Percentiles rank a stretch among this genome's conserved stretches.
phyloP scores from a whole-genome alignment of 2,113 vertebrate species.

The Cyprinodon tularosa region DNA sequence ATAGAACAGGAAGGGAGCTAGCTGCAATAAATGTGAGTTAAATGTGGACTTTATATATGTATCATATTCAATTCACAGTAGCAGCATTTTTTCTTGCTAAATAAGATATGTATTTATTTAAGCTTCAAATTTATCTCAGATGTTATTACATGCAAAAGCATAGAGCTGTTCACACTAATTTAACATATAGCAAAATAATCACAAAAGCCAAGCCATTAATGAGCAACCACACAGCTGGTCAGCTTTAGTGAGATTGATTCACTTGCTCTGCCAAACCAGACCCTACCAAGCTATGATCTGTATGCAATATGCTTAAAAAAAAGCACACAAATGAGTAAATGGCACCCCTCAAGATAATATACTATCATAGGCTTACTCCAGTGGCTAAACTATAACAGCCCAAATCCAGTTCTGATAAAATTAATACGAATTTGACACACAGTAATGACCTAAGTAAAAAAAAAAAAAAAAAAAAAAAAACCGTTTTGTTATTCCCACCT shows the following conservation, averaged over 20 bases:
- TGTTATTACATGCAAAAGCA: conserved; percentile 6
- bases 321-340: conserved; percentile 3
- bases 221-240: conserved; percentile 19
- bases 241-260: conserved; percentile 59
- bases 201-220: conserved; percentile 49
- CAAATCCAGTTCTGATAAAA: neutral
- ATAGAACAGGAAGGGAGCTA: neutral
- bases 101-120: conserved; percentile 15
- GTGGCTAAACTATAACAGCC: neutral
- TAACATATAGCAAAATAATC: conserved; percentile 21
- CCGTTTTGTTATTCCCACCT: conserved; percentile 82
- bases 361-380: neutral
- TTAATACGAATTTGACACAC: neutral
- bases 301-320: conserved; percentile 3
- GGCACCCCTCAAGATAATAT: neutral
- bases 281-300: conserved; percentile 3
- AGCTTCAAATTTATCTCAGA: conserved; percentile 25
- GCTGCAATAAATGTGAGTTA: conserved; percentile 21
- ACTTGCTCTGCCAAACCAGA: conserved; percentile 51
- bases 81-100: neutral
- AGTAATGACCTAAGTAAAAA: neutral
- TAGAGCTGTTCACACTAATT: neutral
- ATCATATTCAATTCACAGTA: conserved; percentile 19
- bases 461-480: no score
- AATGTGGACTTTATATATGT: conserved; percentile 20